Conservation (phyloP, 2,113 vertebrate genomes). For the Zosterops hypoxanthus region DNA sequence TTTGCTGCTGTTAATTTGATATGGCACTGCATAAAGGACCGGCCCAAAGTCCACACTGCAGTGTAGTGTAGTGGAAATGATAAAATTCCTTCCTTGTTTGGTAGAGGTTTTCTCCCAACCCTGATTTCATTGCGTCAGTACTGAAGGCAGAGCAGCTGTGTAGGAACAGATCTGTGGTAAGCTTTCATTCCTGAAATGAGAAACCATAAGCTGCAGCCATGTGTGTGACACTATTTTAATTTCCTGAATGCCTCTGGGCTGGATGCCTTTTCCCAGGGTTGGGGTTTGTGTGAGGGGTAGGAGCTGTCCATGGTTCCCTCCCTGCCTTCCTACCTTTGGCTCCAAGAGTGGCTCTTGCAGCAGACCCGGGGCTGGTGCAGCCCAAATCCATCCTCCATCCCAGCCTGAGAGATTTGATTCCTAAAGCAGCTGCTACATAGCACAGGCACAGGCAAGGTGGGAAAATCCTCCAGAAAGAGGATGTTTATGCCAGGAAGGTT, state of each 20-base stretch:
- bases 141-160: not conserved
- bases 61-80: not conserved
- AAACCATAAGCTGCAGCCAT: not conserved
- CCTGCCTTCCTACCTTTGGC: not conserved
- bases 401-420: not conserved
- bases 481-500: not conserved
- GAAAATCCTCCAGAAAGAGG: not conserved
- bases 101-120: not conserved
- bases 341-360: not conserved
- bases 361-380: not conserved
- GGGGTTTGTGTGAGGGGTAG: not conserved
- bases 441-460: not conserved
- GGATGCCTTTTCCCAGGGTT: not conserved
- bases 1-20: constrained; percentile 20
- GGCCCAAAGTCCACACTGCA: not conserved
- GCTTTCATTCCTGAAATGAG: not conserved
- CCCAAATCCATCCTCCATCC: not conserved
- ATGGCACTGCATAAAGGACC: not conserved
- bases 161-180: not conserved
- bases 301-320: not conserved
- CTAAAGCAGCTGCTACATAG: not conserved
- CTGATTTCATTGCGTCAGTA: not conserved
- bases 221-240: not conserved
- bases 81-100: not conserved
- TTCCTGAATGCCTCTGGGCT: not conserved